Base-by-base conservation (phyloP, 2,888 invertebrate species). In the Drosophila anceps region DNA sequence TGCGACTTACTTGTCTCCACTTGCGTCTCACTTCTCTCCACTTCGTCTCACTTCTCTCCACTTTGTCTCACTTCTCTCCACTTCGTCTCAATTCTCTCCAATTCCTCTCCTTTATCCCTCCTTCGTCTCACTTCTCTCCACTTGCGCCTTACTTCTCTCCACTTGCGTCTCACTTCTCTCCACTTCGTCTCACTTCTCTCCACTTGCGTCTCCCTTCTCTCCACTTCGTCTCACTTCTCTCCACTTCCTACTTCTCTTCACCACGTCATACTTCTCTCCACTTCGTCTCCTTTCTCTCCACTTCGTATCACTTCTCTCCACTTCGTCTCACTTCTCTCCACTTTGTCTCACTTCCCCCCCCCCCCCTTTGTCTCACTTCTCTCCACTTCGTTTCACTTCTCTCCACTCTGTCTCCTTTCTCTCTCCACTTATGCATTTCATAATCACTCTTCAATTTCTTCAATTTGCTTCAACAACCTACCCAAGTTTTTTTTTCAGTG, bases 401-500 rank as follows among this genome's bases (percentile, higher is more conserved):
- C 43, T 43, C 1, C 41, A 12, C 18, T 20, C 2, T 12, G 10
- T 9, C 1, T 12, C 7, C 9, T 1, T 27, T 46, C n/a, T 31
- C 29, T 37, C n/a, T n/a, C 10, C 41, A 20, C 18, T 41, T 33
- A 12, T 8, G 3, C 33, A 33, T 12, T 35, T 4, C 35, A 33
- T 13, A 10, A 9, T 1, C 20, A 12, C 1, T 10, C 43, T 20
- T 29, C 18, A 31, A 15, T 44, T 13, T 7, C 6, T 18, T 31
- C 6, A 18, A 31, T 9, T 24, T 20, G 1, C 9, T 12, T 33
- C 12, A 9, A 46, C 1, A 7, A 27, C 13, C 20, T 8, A 24
- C 8, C 12, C 0, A 5, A 43, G n/a, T n/a, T n/a, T 73, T 69
- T 79, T 51, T 69, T 24, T 20, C 43, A 59, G 88, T 88, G 85